Percentiles rank a stretch among this genome's conserved stretches.
These are phyloP conservation scores for Melieria picta DNA, from an alignment of 2,888 invertebrate species.

Conservation along the genomic window DNA sequence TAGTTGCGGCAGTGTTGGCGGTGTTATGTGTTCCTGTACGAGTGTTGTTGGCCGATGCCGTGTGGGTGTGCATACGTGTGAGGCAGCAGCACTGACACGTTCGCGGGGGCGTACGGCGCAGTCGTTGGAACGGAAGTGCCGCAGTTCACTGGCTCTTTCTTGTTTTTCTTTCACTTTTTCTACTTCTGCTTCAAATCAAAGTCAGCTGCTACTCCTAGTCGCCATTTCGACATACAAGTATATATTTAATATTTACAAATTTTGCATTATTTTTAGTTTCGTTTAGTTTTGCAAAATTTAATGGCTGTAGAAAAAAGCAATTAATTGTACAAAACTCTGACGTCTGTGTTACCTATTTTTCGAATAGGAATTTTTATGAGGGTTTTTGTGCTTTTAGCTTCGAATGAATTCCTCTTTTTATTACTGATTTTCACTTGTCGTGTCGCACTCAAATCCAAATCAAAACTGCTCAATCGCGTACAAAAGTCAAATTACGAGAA, in stretches of 20 bases:
- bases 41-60: conserved; percentile 13
- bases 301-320: too few relatives aligned
- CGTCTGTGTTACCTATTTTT: too few relatives aligned
- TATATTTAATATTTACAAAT: not conserved
- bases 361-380: too few relatives aligned
- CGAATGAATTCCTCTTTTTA: not conserved
- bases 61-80: not conserved
- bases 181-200: too few relatives aligned
- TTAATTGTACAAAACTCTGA: too few relatives aligned
- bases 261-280: not conserved
- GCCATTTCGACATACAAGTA: too few relatives aligned
- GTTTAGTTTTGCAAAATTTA: too few relatives aligned
- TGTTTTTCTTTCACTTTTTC: not conserved
- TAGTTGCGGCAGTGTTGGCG: not conserved
- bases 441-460: conserved; percentile 40
- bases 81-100: not conserved
- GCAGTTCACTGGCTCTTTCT: conserved; percentile 14
- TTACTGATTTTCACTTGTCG: conserved; percentile 15
- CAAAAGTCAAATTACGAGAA: conserved; percentile 20
- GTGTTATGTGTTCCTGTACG: conserved; percentile 3
- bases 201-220: too few relatives aligned
- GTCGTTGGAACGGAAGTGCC: conserved; percentile 19
- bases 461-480: conserved; percentile 31
- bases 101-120: conserved; percentile 8
- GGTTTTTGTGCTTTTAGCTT: not conserved